Evolutionary conservation across 2,888 invertebrate genomes (phyloP), one percentile per base, ranked within the genome.

Genomic region (Bombyx huttoni): DNA sequence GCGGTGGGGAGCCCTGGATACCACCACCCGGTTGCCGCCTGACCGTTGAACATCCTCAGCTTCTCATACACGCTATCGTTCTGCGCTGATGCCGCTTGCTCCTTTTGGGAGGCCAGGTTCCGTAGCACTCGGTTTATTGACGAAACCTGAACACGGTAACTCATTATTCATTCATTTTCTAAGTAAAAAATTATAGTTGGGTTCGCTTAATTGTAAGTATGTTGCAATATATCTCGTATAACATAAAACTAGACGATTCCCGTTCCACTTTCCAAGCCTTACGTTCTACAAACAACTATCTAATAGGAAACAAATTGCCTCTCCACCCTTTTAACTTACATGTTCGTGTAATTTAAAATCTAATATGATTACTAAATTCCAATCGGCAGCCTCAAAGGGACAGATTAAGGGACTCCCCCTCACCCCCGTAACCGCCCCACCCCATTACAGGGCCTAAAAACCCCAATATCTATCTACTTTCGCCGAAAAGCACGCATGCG

Each of bases 121-220:
- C 99, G 91, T 54, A 99, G 91, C 56, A 99, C 99, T 66, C 99
- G 94, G 91, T 99, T 99, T 84, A 99, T 99, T 72, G 98, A 98
- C 58, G 98, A 98, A 61, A 98, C 98, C 98, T 98, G 91, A 40
- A 8, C 40, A 40, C 3, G 3, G 40, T 10, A 6, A 40, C 7
- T 40, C 0, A 40, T 40, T 8, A 10, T 40, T 40, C 9, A 6
- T 40, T 10, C 3, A 5, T 8, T 10, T 3, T 8, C 7, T 40
- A 7, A 10, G 40, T 8, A 40, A 40, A 10, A 40, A 40, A 7
- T 10, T 40, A 40, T 3, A 40, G 12, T 35, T 35, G 7, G 35
- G 7, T 8, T 35, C 9, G 9, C 9, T 40, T 40, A 40, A 12
- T 40, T 40, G 40, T 40, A 5, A 3, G 1, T 40, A 10, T 40